Conservation (phyloP, 2,797 vertebrate genomes). For the Pipistrellus pygmaeus region DNA sequence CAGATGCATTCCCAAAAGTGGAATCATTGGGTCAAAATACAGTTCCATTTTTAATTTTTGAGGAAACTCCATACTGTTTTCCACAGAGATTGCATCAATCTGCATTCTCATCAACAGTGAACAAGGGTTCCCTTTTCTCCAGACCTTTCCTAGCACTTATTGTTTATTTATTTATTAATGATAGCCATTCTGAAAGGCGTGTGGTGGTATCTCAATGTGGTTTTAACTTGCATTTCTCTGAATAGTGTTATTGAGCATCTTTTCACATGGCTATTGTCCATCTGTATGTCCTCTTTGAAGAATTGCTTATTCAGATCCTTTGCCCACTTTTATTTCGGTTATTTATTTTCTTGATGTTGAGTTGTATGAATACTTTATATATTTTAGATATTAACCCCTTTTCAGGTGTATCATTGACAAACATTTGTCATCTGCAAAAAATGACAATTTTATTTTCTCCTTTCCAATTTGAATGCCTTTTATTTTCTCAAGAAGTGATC, state of each 20-base stretch:
- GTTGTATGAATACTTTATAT: neutral
- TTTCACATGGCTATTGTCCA: neutral
- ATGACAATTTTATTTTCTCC: neutral
- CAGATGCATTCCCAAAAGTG: neutral
- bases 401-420: neutral
- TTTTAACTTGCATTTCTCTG: neutral
- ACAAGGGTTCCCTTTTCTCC: neutral
- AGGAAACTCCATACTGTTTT: neutral
- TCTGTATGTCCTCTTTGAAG: neutral
- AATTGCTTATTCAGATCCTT: neutral
- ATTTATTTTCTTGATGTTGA: neutral
- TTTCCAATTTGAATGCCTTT: neutral
- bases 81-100: neutral
- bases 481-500: neutral
- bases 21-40: neutral
- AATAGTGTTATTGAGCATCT: neutral
- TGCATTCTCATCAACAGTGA: neutral
- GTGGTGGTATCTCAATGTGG: neutral
- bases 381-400: neutral
- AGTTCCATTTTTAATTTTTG: neutral
- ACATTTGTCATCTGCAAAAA: neutral
- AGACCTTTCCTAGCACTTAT: neutral
- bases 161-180: neutral
- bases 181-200: neutral
- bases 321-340: neutral